Base-by-base conservation (phyloP, 2,113 vertebrate genomes). In the Tiliqua scincoides region DNA sequence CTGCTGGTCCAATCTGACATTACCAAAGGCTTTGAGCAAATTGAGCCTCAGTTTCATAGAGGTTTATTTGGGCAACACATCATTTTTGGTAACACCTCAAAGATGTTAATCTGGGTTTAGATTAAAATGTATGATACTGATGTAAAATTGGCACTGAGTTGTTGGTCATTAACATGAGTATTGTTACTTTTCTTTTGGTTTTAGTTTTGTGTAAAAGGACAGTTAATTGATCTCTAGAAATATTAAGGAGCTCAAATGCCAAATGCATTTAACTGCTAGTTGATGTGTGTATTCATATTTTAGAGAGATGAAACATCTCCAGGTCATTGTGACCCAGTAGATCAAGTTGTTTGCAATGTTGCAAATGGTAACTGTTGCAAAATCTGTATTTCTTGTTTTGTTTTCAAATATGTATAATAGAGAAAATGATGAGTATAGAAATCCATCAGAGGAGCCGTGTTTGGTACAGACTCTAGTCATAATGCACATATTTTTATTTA, bases 141-240 rank as follows among this genome's bases (percentile, higher is more conserved):
- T 0, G 87, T 71, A 89, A 68, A 65, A 65, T 84, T 80, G 37
- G 67, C 61, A 91, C 87, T 77, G 37, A 2, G 0, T 67, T 7
- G 59, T 35, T 15, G 32, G n/a, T 18, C 52, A 4, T 78, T 91
- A 88, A 12, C 54, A 0, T 89, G 74, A 80, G 3, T 78, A 43
- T 1, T 59, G 0, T 77, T 67, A 73, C 78, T 79, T 89, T 54
- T 63, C 21, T 1, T 0, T 68, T 54, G 30, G 62, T 90, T 83
- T 82, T 84, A 65, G 48, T 27, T 68, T 82, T 93, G 81, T 70
- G 3, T 76, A 8, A 91, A 79, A 61, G 67, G 37, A 11, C 59
- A 1, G 32, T 32, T 76, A 68, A 40, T 52, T 83, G 83, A 62
- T 90, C 89, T 93, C 43, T 57, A 65, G n/a, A 70, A 62, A 92